A percentile compares a stretch with the other conserved stretches of the same genome.
Evolutionary conservation across 1,140 invertebrate genomes (phyloP).

Genomic region (Formica exsecta): DNA sequence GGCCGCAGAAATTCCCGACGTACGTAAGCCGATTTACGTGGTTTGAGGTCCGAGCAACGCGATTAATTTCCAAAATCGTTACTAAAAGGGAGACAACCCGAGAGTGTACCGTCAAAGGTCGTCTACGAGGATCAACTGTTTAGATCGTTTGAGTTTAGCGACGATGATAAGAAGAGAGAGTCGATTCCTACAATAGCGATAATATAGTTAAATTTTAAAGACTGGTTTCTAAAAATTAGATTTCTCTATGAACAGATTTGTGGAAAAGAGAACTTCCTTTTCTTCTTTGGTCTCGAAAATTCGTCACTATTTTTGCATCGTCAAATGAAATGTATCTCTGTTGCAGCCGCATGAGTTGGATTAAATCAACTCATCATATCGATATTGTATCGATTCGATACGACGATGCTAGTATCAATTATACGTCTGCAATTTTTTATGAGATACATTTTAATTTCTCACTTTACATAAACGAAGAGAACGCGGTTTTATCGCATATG

Average conservation of each 20-base stretch:
- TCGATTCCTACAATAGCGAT: not conserved
- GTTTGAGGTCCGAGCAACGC: slow-evolving; percentile 42
- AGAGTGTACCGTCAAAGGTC: slow-evolving; percentile 7
- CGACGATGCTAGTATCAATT: not conserved
- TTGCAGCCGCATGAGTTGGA: not conserved
- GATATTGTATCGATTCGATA: not conserved
- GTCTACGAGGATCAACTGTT: not conserved
- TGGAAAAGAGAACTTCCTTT: no score
- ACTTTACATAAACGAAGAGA: slow-evolving; percentile 33
- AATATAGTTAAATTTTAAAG: no score
- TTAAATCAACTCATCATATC: slow-evolving; percentile 16
- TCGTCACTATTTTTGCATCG: not conserved
- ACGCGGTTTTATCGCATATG: slow-evolving; percentile 19
- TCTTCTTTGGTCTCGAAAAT: no score
- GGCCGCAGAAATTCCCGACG: slow-evolving; percentile 57
- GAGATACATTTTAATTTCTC: slow-evolving; percentile 48
- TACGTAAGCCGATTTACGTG: slow-evolving; percentile 69
- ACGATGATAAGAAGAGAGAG: not conserved
- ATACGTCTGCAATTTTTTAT: slow-evolving; percentile 43
- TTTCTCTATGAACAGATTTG: no score
- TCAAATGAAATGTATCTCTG: not conserved
- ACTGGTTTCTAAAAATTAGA: no score
- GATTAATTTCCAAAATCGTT: slow-evolving; percentile 73
- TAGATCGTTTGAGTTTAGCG: not conserved
- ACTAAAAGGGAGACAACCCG: slow-evolving; percentile 22